phyloP scores from a whole-genome alignment of 2,888 invertebrate genomes.

The Liopterus haemorrhoidalis region DNA sequence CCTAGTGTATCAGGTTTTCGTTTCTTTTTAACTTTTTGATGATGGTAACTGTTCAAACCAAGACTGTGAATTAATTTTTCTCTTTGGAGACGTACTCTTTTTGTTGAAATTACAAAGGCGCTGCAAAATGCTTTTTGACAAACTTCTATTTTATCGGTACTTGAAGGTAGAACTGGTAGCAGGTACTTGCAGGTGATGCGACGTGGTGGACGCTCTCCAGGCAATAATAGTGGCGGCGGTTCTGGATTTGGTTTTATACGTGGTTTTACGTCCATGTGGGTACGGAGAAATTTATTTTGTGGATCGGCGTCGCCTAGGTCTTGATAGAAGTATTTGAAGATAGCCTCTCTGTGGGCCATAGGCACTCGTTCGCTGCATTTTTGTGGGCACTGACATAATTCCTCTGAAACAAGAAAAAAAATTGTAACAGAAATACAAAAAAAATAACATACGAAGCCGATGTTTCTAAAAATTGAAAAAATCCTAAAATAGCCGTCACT shows the following conservation, averaged over 20 bases:
- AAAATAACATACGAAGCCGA: too few relatives aligned
- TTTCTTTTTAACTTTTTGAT: constrained; percentile 38
- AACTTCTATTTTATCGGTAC: constrained; percentile 44
- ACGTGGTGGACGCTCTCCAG: constrained; percentile 42
- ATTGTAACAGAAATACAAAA: too few relatives aligned
- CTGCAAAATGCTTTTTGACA: constrained; percentile 54
- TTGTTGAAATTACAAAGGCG: constrained; percentile 52
- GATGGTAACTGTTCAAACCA: constrained; percentile 45
- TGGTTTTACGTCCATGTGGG: constrained; percentile 49
- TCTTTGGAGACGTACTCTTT: constrained; percentile 48
- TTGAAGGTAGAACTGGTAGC: constrained; percentile 41
- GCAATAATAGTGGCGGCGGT: constrained; percentile 29
- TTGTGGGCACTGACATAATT: constrained; percentile 51
- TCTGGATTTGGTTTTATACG: constrained; percentile 39
- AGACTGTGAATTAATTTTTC: constrained; percentile 48
- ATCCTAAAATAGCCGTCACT: too few relatives aligned
- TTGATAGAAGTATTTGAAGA: constrained; percentile 48
- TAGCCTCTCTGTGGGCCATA: constrained; percentile 43
- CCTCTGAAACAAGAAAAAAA: constrained; percentile 42
- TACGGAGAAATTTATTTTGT: constrained; percentile 49
- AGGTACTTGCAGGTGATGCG: constrained; percentile 52
- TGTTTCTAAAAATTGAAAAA: too few relatives aligned
- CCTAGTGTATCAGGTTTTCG: constrained; percentile 15
- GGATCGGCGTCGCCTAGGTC: constrained; percentile 47
- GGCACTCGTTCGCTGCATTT: constrained; percentile 50